Conservation (phyloP, 2,888 invertebrate genomes). For the Lepidocyrtoides sp. region DNA sequence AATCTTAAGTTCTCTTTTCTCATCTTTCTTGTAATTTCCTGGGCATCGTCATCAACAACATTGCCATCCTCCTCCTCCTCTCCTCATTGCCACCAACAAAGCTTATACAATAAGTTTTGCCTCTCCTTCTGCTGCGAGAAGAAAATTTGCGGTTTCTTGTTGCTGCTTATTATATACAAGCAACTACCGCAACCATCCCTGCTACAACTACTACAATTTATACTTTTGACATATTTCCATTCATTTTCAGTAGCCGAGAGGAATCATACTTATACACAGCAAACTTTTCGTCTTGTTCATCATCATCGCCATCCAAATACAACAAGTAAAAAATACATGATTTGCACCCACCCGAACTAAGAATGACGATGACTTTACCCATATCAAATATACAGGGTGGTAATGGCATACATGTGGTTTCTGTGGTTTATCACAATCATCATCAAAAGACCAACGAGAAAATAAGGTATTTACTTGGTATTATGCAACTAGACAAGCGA, state of each 20-base stretch:
- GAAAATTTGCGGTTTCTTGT: conserved; percentile 75
- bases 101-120: conserved; percentile 56
- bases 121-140: conserved; percentile 6
- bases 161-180: conserved; percentile 20
- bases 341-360: not conserved
- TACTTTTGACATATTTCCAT: conserved; percentile 57
- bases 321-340: conserved; percentile 20
- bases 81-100: conserved; percentile 24
- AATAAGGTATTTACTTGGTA: conserved; percentile 56
- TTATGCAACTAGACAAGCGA: conserved; percentile 79
- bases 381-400: conserved; percentile 29
- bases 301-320: conserved; percentile 17
- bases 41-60: not conserved
- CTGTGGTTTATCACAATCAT: conserved; percentile 75
- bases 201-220: not conserved
- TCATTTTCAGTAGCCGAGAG: conserved; percentile 26
- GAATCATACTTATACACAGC: conserved; percentile 40
- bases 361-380: conserved; percentile 16
- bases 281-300: conserved; percentile 39
- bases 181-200: not conserved
- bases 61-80: not conserved
- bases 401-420: conserved; percentile 69
- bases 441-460: conserved; percentile 19
- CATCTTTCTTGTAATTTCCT: conserved; percentile 62
- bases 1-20: conserved; percentile 38